Conservation (phyloP, 2,797 vertebrate species). For the Nothura maculosa region DNA sequence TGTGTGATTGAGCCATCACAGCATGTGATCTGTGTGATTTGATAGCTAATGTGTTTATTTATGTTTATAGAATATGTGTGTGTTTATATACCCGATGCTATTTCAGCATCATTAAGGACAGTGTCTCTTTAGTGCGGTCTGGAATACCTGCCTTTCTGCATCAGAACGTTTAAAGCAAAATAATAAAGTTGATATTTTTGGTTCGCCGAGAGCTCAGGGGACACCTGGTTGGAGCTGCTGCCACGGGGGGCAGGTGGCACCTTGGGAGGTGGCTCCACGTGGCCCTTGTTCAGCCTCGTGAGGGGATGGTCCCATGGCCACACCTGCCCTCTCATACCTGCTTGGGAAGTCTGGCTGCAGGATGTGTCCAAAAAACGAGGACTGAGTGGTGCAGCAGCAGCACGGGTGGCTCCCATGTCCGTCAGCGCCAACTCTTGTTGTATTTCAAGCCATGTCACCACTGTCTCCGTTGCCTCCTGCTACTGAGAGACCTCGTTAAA, state of each 20-base stretch:
- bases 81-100: constrained; percentile 11
- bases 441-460: not conserved
- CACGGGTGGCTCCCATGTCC: not conserved
- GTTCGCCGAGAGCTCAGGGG: not conserved
- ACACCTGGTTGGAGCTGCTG: not conserved
- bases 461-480: not conserved
- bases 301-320: not conserved
- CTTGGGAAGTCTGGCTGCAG: not conserved
- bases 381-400: not conserved
- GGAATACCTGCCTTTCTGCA: not conserved
- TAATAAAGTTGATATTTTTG: not conserved
- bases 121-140: not conserved
- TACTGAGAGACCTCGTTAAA: not conserved
- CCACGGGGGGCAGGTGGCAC: not conserved
- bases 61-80: not conserved
- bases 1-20: not conserved
- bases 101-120: constrained; percentile 7
- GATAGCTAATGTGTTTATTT: constrained; percentile 24
- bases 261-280: not conserved
- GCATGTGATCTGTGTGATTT: not conserved
- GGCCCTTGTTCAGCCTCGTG: accelerated
- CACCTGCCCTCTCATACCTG: accelerated
- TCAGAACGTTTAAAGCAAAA: not conserved
- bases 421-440: accelerated
- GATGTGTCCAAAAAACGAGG: not conserved